phyloP scores from a whole-genome alignment of 2,888 invertebrate species.

The Apodemia zela region DNA sequence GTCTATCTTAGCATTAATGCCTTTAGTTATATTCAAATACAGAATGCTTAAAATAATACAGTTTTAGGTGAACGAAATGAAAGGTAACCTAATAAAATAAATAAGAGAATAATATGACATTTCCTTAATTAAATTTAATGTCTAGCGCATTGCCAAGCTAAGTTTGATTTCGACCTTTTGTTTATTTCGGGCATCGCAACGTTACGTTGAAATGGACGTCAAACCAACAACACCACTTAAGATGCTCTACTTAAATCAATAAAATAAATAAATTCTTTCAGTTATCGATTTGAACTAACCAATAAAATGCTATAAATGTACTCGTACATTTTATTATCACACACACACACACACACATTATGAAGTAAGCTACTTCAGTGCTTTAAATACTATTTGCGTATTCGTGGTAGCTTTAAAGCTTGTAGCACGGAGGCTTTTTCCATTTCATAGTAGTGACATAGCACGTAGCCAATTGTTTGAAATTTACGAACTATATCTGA shows the following conservation, averaged over 20 bases:
- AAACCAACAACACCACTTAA: conserved; percentile 47
- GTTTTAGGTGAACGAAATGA: too few relatives aligned
- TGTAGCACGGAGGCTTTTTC: too few relatives aligned
- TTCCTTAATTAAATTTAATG: conserved; percentile 53
- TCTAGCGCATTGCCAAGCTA: conserved; percentile 55
- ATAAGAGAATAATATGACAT: conserved; percentile 45
- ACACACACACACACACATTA: too few relatives aligned
- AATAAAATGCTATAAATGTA: neutral
- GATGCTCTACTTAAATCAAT: conserved; percentile 57
- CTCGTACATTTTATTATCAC: neutral
- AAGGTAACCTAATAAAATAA: neutral
- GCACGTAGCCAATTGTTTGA: too few relatives aligned
- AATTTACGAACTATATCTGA: too few relatives aligned
- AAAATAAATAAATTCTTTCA: neutral
- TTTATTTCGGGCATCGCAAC: conserved; percentile 64
- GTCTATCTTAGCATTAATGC: too few relatives aligned
- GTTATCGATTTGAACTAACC: neutral
- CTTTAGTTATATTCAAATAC: too few relatives aligned
- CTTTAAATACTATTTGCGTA: too few relatives aligned
- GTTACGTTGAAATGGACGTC: conserved; percentile 44
- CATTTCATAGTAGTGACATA: too few relatives aligned
- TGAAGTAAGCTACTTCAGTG: too few relatives aligned
- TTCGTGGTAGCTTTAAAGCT: too few relatives aligned
- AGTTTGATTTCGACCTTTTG: conserved; percentile 65
- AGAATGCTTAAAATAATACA: too few relatives aligned